Base-by-base conservation (phyloP, 2,888 invertebrate species). In the Mimas tiliae region DNA sequence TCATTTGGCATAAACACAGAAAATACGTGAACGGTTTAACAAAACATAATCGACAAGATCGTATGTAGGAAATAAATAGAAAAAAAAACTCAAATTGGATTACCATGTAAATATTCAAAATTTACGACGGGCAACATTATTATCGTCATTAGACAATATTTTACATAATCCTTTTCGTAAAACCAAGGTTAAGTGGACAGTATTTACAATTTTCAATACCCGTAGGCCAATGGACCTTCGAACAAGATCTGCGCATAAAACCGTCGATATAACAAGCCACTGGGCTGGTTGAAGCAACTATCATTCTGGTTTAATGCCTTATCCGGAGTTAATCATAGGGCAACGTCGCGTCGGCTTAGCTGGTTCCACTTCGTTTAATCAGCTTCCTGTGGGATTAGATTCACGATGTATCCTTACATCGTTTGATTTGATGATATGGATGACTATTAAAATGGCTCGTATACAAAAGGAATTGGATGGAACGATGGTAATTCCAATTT, bases 281-380 rank as follows among this genome's bases (percentile, higher is more conserved):
- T 12, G 19, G 34, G 58, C 42, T 58, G 58, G 58, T 19, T 19
- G 58, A 58, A 38, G 19, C 42, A 58, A 58, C 58, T 42, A 58
- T 58, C 58, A 58, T 58, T 58, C 58, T 19, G 58, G 58, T 58
- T 58, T 58, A 58, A 58, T 58, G 42, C 58, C 58, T 58, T 58
- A 58, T 58, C 58, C 58, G 58, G 58, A 38, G 42, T 58, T 58
- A 58, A 58, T 58, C 58, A 58, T 58, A 58, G 58, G 38, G 38
- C 58, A 38, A 58, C 21, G 58, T 58, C 58, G 58, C 21, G 58
- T 58, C 58, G 58, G 58, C 58, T 58, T 58, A 58, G 58, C 58
- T 58, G 58, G 58, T 58, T 58, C 58, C 38, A 58, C 58, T 58
- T 42, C 58, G 58, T 58, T 58, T 58, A 58, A 38, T 38, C 38